A percentile compares a stretch with the other conserved stretches of the same genome.
These are phyloP conservation scores for Ips nitidus DNA, from an alignment of 1,140 invertebrate species.

Conservation along the genomic window DNA sequence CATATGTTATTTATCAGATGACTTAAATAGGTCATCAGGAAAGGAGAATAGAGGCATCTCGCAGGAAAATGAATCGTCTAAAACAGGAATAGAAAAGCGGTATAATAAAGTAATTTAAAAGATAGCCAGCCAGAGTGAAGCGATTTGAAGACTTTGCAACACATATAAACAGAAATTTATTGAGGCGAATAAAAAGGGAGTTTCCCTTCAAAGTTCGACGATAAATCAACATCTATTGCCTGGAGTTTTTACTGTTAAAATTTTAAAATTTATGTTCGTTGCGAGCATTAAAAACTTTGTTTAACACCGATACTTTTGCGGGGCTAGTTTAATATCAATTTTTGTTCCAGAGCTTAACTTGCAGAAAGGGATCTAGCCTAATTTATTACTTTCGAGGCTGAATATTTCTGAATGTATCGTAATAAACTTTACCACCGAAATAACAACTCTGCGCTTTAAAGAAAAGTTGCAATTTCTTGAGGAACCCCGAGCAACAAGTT, in stretches of 20 bases:
- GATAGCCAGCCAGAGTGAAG: slow-evolving; percentile 15
- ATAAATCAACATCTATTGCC: slow-evolving; percentile 23
- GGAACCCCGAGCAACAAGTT: too few species aligned
- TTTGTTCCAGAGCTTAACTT: too few species aligned
- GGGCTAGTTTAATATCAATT: too few species aligned
- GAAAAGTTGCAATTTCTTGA: too few species aligned
- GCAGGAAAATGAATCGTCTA: slow-evolving; percentile 11
- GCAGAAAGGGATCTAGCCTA: too few species aligned
- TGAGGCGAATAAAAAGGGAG: slow-evolving; percentile 13
- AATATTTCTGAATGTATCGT: too few species aligned
- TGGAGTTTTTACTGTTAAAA: slow-evolving; percentile 14
- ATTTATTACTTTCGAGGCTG: too few species aligned
- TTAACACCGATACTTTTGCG: slow-evolving; percentile 9
- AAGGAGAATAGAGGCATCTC: background rate
- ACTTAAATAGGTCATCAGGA: slow-evolving; percentile 14
- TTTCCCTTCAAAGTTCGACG: slow-evolving; percentile 10
- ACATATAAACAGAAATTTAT: slow-evolving; percentile 24
- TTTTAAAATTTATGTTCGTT: slow-evolving; percentile 7
- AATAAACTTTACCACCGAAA: too few species aligned
- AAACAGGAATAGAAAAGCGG: slow-evolving; percentile 14
- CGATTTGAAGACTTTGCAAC: slow-evolving; percentile 17
- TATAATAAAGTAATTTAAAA: slow-evolving; percentile 20
- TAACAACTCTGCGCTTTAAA: too few species aligned
- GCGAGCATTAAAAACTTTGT: slow-evolving; percentile 12
- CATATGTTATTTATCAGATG: slow-evolving; percentile 14